Conservation (phyloP, 1,140 invertebrate species). For the Magallana ariakensis region DNA sequence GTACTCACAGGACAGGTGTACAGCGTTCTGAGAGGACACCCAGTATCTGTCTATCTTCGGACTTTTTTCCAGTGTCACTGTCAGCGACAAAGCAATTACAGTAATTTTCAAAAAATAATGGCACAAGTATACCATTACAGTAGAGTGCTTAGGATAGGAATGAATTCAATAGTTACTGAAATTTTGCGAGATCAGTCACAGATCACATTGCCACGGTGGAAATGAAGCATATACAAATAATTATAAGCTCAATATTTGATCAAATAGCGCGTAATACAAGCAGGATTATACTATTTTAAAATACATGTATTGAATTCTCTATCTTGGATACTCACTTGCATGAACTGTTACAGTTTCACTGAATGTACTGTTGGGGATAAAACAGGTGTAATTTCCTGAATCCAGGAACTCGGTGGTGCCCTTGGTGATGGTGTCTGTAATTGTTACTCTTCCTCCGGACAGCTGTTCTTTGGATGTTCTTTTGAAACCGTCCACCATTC, state of each 20-base stretch:
- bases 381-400: conserved; percentile 53
- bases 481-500: conserved; percentile 28
- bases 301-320: background rate
- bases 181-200: no score
- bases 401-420: conserved; percentile 26
- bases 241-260: no score
- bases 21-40: background rate
- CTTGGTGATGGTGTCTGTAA: conserved; percentile 33
- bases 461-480: background rate
- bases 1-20: conserved; percentile 47
- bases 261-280: no score
- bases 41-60: conserved; percentile 29
- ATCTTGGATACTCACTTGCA: conserved; percentile 27
- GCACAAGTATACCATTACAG: no score
- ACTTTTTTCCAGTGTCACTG: conserved; percentile 45
- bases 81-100: background rate
- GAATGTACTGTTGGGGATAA: conserved; percentile 31
- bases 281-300: background rate
- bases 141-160: no score
- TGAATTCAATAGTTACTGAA: no score
- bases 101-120: no score
- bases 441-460: conserved; percentile 17
- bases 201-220: no score
- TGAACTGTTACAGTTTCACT: conserved; percentile 45
- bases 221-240: no score